Conservation (phyloP, 2,888 invertebrate genomes). For the Synergus gifuensis region DNA sequence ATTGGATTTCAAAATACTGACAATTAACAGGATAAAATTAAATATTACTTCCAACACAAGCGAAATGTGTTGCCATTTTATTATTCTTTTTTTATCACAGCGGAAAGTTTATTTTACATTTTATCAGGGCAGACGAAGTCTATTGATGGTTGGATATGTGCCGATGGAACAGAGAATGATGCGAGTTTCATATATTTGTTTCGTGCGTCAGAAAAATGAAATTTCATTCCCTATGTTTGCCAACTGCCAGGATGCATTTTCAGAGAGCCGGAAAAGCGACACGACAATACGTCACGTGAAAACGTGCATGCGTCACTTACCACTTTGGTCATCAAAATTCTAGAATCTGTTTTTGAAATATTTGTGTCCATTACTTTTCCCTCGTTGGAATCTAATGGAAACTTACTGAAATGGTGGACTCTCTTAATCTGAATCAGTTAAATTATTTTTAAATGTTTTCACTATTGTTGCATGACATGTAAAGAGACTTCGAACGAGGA, state of each 20-base stretch:
- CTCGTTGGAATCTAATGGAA: not conserved
- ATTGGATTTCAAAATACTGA: not conserved
- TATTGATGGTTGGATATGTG: slow-evolving; percentile 36
- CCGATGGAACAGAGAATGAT: slow-evolving; percentile 36
- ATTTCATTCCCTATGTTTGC: slow-evolving; percentile 47
- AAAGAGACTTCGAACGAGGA: not conserved
- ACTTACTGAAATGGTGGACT: not conserved
- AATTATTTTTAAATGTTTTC: not conserved
- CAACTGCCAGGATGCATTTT: slow-evolving; percentile 50
- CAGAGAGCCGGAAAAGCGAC: slow-evolving; percentile 31
- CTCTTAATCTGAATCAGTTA: not conserved
- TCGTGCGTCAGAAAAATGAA: slow-evolving; percentile 42
- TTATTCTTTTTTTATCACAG: not conserved
- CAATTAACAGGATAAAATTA: not conserved
- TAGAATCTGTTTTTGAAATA: slow-evolving; percentile 55
- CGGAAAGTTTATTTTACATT: slow-evolving; percentile 38
- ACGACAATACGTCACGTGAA: slow-evolving; percentile 47
- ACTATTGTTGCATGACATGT: not conserved
- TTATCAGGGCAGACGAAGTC: slow-evolving; percentile 26
- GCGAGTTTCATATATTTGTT: slow-evolving; percentile 36
- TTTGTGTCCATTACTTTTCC: slow-evolving; percentile 10
- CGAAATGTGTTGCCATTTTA: not conserved
- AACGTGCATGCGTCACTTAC: slow-evolving; percentile 45
- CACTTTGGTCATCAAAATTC: slow-evolving; percentile 54
- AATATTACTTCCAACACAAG: not conserved